phyloP scores from a whole-genome alignment of 2,888 invertebrate genomes.

The Drosophila fungiperda region DNA sequence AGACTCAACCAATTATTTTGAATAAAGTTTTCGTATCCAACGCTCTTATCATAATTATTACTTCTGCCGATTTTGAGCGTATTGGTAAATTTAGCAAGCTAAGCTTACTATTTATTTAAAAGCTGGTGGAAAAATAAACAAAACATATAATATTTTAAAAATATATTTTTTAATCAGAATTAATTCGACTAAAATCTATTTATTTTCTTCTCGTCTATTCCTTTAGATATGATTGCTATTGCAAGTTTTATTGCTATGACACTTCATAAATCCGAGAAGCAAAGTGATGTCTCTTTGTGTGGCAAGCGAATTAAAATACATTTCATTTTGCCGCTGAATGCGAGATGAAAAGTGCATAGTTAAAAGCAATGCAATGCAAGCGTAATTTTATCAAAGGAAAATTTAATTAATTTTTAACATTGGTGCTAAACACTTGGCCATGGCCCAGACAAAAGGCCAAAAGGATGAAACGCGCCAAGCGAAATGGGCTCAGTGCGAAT shows the following conservation, averaged over 20 bases:
- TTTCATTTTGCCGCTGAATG: constrained; percentile 28
- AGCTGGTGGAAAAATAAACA: background rate
- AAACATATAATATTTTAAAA: background rate
- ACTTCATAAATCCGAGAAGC: constrained; percentile 41
- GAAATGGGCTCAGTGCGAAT: constrained; percentile 25
- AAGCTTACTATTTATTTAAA: too few relatives aligned
- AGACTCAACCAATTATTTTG: background rate
- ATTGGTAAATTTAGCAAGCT: background rate
- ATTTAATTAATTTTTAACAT: constrained; percentile 76
- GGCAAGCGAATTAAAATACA: constrained; percentile 31
- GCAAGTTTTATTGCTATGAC: constrained; percentile 27
- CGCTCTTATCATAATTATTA: background rate
- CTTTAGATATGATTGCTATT: constrained; percentile 26
- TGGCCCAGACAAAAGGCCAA: constrained; percentile 45
- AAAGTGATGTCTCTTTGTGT: constrained; percentile 10
- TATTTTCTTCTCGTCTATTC: background rate
- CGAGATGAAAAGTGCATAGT: constrained; percentile 14
- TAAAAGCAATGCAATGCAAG: constrained; percentile 33
- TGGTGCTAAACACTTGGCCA: constrained; percentile 62
- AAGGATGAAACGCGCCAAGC: constrained; percentile 4
- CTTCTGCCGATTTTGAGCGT: background rate
- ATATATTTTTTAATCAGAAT: background rate
- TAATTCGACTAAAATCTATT: constrained; percentile 13
- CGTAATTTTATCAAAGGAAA: constrained; percentile 33
- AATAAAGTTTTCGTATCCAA: background rate